Conservation (phyloP, 2,113 vertebrate species). For the Sander vitreus region DNA sequence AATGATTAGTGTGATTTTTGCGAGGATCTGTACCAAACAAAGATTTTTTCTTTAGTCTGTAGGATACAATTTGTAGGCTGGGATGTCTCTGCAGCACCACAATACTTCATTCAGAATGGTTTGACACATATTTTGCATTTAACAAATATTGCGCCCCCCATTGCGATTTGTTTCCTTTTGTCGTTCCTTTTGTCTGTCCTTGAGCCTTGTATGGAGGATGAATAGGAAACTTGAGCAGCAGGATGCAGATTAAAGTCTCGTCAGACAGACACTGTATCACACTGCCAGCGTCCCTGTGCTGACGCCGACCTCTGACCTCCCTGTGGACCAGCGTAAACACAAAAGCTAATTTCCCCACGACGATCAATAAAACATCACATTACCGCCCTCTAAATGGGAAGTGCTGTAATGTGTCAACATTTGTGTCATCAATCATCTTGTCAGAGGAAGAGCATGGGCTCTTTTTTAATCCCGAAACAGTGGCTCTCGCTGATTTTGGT, state of each 20-base stretch:
- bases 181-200: too few species aligned
- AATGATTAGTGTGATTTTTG: too few species aligned
- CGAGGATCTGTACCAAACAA: too few species aligned
- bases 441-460: not conserved
- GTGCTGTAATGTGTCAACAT: constrained; percentile 48
- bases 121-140: too few species aligned
- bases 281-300: not conserved
- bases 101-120: too few species aligned
- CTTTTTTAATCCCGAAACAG: not conserved
- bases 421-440: constrained; percentile 57
- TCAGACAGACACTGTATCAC: not conserved
- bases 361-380: constrained; percentile 54
- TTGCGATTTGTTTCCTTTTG: too few species aligned
- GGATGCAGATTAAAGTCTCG: constrained; percentile 2
- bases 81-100: too few species aligned
- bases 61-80: too few species aligned
- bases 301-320: constrained; percentile 32
- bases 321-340: not conserved
- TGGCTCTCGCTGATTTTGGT: not conserved
- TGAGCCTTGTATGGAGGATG: not conserved
- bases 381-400: constrained; percentile 21
- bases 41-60: too few species aligned
- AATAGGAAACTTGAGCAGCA: not conserved
- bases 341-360: constrained; percentile 25
- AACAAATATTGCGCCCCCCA: too few species aligned